Conservation (phyloP, 1,140 invertebrate genomes). For the Oreohelix idahoensis region DNA sequence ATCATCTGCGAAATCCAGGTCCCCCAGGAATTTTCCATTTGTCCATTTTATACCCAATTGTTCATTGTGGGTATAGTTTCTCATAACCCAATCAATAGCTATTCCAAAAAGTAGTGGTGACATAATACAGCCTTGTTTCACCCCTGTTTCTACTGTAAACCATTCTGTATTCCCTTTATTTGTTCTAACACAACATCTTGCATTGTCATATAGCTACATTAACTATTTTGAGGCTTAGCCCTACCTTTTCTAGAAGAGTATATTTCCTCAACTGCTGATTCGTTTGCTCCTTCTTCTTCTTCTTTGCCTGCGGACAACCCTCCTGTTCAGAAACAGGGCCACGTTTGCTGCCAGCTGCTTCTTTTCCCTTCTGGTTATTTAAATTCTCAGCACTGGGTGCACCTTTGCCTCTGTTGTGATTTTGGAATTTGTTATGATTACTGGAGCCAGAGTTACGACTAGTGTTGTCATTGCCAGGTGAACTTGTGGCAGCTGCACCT, state of each 20-base stretch:
- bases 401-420: neutral
- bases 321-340: neutral
- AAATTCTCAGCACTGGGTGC: neutral
- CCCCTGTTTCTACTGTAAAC: too few relatives aligned
- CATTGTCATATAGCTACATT: too few relatives aligned
- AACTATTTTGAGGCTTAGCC: too few relatives aligned
- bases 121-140: too few relatives aligned
- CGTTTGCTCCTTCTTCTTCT: neutral
- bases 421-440: neutral
- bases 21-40: too few relatives aligned
- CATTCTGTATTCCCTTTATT: too few relatives aligned
- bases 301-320: neutral
- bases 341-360: neutral
- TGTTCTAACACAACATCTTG: too few relatives aligned
- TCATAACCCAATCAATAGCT: too few relatives aligned
- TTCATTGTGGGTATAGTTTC: too few relatives aligned
- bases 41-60: too few relatives aligned
- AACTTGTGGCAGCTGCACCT: neutral
- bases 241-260: conserved; percentile 43
- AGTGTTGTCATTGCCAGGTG: neutral
- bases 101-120: too few relatives aligned
- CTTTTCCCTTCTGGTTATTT: neutral
- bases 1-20: too few relatives aligned
- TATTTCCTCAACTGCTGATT: neutral
- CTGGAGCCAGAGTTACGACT: neutral